Base-by-base conservation (phyloP, 2,888 invertebrate species). In the Urechis unicinctus region DNA sequence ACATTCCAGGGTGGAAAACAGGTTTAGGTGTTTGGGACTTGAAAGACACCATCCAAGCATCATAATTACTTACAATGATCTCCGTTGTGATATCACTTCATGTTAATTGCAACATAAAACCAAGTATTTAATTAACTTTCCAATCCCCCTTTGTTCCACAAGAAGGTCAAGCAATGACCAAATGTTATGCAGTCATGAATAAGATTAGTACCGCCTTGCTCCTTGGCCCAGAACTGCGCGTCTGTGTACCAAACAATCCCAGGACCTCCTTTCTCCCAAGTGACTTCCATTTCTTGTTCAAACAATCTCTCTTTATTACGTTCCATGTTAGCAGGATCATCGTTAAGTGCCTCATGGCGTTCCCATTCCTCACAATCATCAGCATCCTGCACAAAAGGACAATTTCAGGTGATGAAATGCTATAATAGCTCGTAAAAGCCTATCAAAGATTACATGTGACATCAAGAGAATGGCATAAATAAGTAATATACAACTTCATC, bases 261-360 rank as follows among this genome's bases (percentile, higher is more conserved):
- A 52, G 82, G 79, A 3, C 83, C 82, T 58, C 83, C 83, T 68
- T 83, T 83, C 66, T 83, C 83, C 83, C 83, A 83, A 41, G 80
- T 80, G 24, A 82, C 68, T 60, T 80, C 78, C 29, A 76, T 71
- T 54, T 75, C 67, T 55, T 74, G 69, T 58, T 78, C 78, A 69
- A 71, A 82, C 43, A 81, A 64, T 9, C 81, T 60, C 61, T 82
- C 81, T 60, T 80, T 81, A 47, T 77, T 79, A 42, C 82, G 68
- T 52, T 74, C 78, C 57, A 75, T 77, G 69, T 73, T 80, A 9
- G 79, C 72, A 1, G 81, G 79, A 64, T 83, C 82, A 60, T 82
- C 78, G 61, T 80, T 76, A 28, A 81, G 67, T 2, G 81, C 77
- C 65, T 81, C 81, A 59, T 81, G 80, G 41, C 82, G 66, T 60